Conservation (phyloP, 2,113 vertebrate genomes). For the Micronisus gabar region DNA sequence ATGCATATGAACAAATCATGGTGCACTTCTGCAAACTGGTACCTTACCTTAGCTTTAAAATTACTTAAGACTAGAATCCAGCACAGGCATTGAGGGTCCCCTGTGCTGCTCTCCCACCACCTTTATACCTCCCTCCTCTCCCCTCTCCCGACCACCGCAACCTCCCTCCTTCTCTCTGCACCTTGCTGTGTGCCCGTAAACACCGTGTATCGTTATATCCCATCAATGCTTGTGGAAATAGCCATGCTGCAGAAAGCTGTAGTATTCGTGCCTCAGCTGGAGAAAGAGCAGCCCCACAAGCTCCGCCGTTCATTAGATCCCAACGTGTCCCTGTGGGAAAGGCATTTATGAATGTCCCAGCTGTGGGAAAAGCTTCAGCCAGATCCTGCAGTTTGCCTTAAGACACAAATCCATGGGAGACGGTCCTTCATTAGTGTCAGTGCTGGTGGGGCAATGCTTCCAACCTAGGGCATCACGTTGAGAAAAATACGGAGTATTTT, state of each 20-base stretch:
- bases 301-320: not conserved
- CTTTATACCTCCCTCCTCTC: not conserved
- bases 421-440: not conserved
- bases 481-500: not conserved
- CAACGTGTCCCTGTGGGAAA: not conserved
- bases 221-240: not conserved
- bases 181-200: not conserved
- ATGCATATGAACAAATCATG: fast-evolving
- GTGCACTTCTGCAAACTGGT: not conserved
- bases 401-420: not conserved
- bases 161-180: not conserved
- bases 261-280: not conserved
- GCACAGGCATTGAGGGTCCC: not conserved
- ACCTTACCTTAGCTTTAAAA: not conserved
- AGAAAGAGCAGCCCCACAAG: not conserved
- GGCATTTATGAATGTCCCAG: not conserved
- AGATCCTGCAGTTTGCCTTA: not conserved
- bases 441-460: not conserved
- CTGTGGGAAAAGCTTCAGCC: not conserved
- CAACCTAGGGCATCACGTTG: not conserved
- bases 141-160: not conserved
- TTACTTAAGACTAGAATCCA: not conserved
- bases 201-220: fast-evolving
- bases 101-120: not conserved
- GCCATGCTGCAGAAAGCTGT: not conserved